Base-by-base conservation (phyloP, 2,797 vertebrate species). In the Alfaro cultratus region DNA sequence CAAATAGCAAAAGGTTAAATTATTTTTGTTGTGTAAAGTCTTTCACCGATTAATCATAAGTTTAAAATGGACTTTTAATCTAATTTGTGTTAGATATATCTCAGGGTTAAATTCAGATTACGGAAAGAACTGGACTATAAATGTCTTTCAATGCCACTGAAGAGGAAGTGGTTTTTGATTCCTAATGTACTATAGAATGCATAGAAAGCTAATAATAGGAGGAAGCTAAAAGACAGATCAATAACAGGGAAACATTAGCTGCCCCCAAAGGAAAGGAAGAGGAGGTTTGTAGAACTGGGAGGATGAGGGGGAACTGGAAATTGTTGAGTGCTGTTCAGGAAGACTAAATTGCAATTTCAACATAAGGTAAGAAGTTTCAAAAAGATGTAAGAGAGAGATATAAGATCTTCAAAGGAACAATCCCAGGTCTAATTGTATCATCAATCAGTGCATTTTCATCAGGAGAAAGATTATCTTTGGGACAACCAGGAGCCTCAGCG, bases 211-310 rank as follows among this genome's bases (percentile, higher is more conserved):
- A 93, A 94, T 94, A 93, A 94, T 87, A 91, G 92, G 86, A 92
- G 88, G 77, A 76, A 90, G 83, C 82, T 80, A 92, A 80, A 80
- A 91, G 91, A 90, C 77, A 5, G 94, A 95, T 95, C 95, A 92
- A 95, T 95, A 91, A 80, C 49, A 80, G 81, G 83, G 90, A 92
- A 94, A 93, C 91, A 94, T 93, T 92, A 95, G 92, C 89, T 83
- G 80, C 71, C 85, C 49, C 87, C 85, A 75, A 62, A 92, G 89
- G 89, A 80, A 85, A 70, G 45, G 18, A 68, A 80, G 82, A 85
- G n/a, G 67, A 78, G 87, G 46, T 68, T n/a, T 83, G 84, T 29
- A 74, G 82, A 88, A 86, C 80, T 13, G 51, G 71, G 47, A 78
- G 39, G 62, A 76, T 70, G 2, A 21, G 2, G 29, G 57, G 76